phyloP scores from a whole-genome alignment of 2,888 invertebrate genomes.

The Vanessa cardui region DNA sequence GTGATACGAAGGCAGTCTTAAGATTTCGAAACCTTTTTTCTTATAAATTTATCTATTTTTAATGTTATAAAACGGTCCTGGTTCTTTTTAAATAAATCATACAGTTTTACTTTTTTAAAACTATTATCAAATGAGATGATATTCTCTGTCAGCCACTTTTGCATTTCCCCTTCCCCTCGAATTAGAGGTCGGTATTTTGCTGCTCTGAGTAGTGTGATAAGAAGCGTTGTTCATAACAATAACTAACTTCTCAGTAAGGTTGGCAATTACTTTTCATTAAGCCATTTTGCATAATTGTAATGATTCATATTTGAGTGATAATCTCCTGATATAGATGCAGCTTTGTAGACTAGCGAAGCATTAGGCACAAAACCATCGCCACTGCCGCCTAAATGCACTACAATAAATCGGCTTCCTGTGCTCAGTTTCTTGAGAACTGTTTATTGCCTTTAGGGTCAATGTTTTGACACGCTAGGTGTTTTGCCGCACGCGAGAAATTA shows the following conservation, averaged over 20 bases:
- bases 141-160: slow-evolving; percentile 26
- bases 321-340: too few species aligned
- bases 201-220: neutral
- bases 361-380: too few species aligned
- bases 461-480: neutral
- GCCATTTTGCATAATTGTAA: too few species aligned
- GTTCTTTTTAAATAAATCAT: slow-evolving; percentile 31
- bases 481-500: too few species aligned
- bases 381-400: too few species aligned
- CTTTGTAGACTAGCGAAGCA: too few species aligned
- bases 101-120: neutral
- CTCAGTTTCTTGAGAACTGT: slow-evolving; percentile 2
- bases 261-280: too few species aligned
- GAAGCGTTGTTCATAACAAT: slow-evolving; percentile 1
- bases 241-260: neutral
- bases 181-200: neutral
- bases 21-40: too few species aligned
- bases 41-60: too few species aligned
- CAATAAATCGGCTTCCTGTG: neutral
- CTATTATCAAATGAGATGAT: slow-evolving; percentile 2
- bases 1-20: too few species aligned
- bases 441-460: neutral
- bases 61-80: too few species aligned
- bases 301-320: too few species aligned
- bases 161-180: neutral